These are phyloP conservation scores for Lophotriccus pileatus DNA, from an alignment of 2,797 vertebrate species.

Conservation along the genomic window DNA sequence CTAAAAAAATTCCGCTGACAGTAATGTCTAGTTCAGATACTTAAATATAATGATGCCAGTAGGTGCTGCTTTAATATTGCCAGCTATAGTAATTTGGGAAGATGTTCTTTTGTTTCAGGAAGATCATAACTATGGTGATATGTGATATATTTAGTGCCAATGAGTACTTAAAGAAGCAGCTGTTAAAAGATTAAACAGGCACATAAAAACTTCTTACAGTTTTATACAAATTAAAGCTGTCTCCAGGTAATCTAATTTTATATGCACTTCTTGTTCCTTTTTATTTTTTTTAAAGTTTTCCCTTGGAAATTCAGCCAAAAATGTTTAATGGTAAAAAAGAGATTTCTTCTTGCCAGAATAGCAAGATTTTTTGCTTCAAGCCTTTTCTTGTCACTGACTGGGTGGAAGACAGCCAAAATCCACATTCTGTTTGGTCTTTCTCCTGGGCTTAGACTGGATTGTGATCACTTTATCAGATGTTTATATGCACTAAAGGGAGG, in stretches of 20 bases:
- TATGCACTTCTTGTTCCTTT: background rate
- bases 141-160: constrained; percentile 63
- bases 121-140: constrained; percentile 43
- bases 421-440: constrained; percentile 27
- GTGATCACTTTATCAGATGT: constrained; percentile 54
- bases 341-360: background rate
- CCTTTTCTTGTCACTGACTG: background rate
- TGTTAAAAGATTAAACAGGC: constrained; percentile 56
- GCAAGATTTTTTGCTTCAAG: background rate
- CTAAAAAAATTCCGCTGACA: constrained; percentile 47
- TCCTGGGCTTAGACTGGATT: constrained; percentile 44
- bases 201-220: constrained; percentile 9
- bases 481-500: constrained; percentile 37
- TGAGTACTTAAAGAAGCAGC: constrained; percentile 54
- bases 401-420: constrained; percentile 29
- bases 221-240: constrained; percentile 50
- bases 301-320: background rate
- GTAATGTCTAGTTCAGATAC: constrained; percentile 59
- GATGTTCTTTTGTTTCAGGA: constrained; percentile 59
- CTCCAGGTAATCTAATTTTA: constrained; percentile 57
- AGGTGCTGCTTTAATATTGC: constrained; percentile 55
- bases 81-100: constrained; percentile 19
- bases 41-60: constrained; percentile 62
- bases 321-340: background rate
- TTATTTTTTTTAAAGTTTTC: background rate